These are phyloP conservation scores for Mustela erminea DNA, from an alignment of 2,797 vertebrate species.

Conservation along the genomic window DNA sequence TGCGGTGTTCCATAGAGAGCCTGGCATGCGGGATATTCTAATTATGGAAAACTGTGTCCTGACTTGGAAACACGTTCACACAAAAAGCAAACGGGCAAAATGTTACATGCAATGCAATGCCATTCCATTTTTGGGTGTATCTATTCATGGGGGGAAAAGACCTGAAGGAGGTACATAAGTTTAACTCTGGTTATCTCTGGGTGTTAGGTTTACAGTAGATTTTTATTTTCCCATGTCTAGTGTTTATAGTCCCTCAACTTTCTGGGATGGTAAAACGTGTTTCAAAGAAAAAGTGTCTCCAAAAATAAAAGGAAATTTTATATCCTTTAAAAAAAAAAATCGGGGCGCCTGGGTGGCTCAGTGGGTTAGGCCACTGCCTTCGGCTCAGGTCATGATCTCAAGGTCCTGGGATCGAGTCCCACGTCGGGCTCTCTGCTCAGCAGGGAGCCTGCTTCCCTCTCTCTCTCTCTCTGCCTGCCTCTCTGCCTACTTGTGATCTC, in stretches of 20 bases:
- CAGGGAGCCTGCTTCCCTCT: too few relatives aligned
- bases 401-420: too few relatives aligned
- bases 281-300: conserved; percentile 31
- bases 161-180: background rate
- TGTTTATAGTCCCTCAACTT: conserved; percentile 31
- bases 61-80: background rate
- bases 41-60: background rate
- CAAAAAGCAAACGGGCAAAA: background rate
- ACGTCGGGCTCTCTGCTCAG: too few relatives aligned
- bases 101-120: background rate
- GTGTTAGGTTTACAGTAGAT: background rate
- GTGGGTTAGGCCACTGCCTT: too few relatives aligned
- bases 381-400: too few relatives aligned
- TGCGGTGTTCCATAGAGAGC: background rate
- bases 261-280: background rate
- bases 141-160: background rate
- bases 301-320: conserved; percentile 35
- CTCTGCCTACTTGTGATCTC: too few relatives aligned
- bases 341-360: too few relatives aligned
- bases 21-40: background rate
- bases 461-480: too few relatives aligned
- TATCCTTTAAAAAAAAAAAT: background rate
- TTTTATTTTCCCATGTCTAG: background rate
- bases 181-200: background rate
- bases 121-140: background rate